Evolutionary conservation across 2,113 vertebrate species (phyloP).

Genomic region (Panurus biarmicus): DNA sequence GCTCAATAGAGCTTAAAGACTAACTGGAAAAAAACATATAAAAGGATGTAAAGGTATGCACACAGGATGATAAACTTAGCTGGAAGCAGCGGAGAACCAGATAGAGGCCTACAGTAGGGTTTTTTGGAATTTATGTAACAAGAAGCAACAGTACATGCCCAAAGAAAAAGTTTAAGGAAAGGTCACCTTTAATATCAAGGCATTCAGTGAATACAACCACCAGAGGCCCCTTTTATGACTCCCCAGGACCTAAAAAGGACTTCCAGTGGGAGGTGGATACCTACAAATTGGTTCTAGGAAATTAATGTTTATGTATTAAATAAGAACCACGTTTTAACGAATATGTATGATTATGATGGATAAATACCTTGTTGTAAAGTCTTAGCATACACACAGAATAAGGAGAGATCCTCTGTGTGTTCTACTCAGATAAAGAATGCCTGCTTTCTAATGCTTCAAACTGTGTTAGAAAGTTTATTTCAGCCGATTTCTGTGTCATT

Average conservation of each 20-base stretch:
- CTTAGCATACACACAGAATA: background rate
- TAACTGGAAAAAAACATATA: background rate
- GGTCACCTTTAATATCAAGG: background rate
- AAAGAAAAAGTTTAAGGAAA: background rate
- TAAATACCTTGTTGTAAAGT: background rate
- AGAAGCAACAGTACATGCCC: background rate
- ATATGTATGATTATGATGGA: background rate
- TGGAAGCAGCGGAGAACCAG: background rate
- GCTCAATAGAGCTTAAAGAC: background rate
- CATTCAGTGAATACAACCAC: background rate
- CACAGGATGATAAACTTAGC: background rate
- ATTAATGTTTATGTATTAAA: background rate
- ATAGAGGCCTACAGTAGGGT: background rate
- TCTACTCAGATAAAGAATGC: background rate
- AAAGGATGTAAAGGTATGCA: background rate
- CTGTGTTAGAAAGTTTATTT: background rate
- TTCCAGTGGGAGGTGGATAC: background rate
- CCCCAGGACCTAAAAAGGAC: background rate
- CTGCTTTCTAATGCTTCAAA: background rate
- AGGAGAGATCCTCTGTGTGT: background rate
- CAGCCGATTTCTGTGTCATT: background rate
- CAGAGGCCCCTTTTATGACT: background rate
- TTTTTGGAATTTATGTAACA: background rate
- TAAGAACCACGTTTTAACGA: background rate
- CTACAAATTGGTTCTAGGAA: background rate